Evolutionary conservation across 2,888 invertebrate species (phyloP).

Genomic region (Iphiclides podalirius): DNA sequence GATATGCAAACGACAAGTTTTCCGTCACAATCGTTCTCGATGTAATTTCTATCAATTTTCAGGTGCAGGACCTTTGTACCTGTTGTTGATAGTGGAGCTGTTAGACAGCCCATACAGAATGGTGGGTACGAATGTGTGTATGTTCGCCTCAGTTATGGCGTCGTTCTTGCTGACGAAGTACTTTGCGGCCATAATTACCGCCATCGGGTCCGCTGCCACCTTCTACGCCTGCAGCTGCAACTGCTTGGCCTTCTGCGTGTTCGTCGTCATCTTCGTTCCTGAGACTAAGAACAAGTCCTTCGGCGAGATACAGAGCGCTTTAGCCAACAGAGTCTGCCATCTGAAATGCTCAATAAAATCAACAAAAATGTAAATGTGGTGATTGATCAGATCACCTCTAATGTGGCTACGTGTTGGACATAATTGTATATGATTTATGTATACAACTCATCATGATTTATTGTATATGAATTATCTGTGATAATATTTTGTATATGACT

Average conservation of each 20-base stretch:
- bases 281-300: slow-evolving; percentile 64
- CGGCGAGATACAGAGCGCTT: slow-evolving; percentile 49
- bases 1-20: no score
- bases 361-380: no score
- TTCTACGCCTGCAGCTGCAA: slow-evolving; percentile 47
- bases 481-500: no score
- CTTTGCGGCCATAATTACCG: slow-evolving; percentile 37
- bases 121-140: slow-evolving; percentile 36
- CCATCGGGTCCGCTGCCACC: slow-evolving; percentile 42
- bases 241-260: slow-evolving; percentile 36
- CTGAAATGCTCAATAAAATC: background rate
- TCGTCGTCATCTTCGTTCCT: slow-evolving; percentile 40
- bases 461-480: no score
- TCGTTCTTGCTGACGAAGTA: slow-evolving; percentile 42
- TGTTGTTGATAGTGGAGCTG: slow-evolving; percentile 45
- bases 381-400: no score
- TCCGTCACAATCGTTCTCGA: no score
- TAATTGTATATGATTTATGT: no score
- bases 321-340: slow-evolving; percentile 30
- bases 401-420: no score
- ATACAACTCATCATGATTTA: no score
- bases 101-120: slow-evolving; percentile 46
- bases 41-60: no score
- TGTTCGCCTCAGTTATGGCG: slow-evolving; percentile 27
- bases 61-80: slow-evolving; percentile 51